Percentiles rank a stretch among this genome's conserved stretches.
Evolutionary conservation across 2,113 vertebrate genomes (phyloP).

Genomic region (Colistium nudipinnis): DNA sequence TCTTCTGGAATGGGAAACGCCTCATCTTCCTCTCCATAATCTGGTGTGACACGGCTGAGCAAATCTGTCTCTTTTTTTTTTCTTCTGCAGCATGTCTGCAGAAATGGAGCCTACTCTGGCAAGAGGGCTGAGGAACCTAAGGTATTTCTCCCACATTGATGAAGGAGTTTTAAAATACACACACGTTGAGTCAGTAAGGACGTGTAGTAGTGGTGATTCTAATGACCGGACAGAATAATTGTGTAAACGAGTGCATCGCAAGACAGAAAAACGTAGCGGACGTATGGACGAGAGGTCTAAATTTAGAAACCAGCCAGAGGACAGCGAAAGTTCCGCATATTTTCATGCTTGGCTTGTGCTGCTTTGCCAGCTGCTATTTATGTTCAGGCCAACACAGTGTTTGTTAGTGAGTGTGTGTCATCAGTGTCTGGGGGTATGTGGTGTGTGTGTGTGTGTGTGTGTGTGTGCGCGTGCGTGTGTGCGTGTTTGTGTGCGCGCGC

Average conservation of each 20-base stretch:
- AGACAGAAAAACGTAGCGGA: slow-evolving; percentile 26
- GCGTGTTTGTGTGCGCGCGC: slow-evolving; percentile 22
- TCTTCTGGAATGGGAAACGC: slow-evolving; percentile 49
- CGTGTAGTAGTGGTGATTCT: no score
- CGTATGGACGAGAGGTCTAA: slow-evolving; percentile 51
- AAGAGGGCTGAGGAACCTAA: slow-evolving; percentile 1
- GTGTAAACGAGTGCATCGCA: not conserved
- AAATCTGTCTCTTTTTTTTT: slow-evolving; percentile 42
- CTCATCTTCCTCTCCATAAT: slow-evolving; percentile 48
- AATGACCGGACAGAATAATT: not conserved
- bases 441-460: slow-evolving; percentile 11
- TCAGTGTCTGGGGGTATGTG: slow-evolving; percentile 40
- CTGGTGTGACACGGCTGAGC: slow-evolving; percentile 62
- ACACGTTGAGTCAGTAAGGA: not conserved
- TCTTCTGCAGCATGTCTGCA: slow-evolving; percentile 36
- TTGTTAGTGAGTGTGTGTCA: slow-evolving; percentile 63
- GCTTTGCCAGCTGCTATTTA: slow-evolving; percentile 74
- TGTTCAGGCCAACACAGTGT: slow-evolving; percentile 51
- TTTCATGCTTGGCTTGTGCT: slow-evolving; percentile 76
- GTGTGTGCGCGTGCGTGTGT: slow-evolving; percentile 17
- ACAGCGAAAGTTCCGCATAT: slow-evolving; percentile 72
- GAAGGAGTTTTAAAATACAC: not conserved
- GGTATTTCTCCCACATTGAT: not conserved
- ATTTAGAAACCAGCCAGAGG: slow-evolving; percentile 71
- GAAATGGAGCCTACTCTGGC: slow-evolving; percentile 23